phyloP scores from a whole-genome alignment of 2,888 invertebrate genomes.

The Nephrotoma appendiculata region DNA sequence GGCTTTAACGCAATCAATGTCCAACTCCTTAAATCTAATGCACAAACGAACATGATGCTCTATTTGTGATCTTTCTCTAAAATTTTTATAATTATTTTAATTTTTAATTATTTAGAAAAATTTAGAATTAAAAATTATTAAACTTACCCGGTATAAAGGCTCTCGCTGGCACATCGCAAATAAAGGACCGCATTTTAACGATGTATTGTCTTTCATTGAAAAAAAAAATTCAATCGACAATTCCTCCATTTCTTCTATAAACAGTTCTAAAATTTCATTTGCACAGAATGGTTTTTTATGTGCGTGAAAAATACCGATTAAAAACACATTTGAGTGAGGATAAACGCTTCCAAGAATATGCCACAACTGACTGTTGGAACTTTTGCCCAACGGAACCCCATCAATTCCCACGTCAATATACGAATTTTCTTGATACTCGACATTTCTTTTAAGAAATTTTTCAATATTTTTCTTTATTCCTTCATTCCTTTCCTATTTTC shows the following conservation, averaged over 20 bases:
- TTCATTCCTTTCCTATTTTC: no score
- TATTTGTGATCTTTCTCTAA: conserved; percentile 8
- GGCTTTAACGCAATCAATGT: conserved; percentile 6
- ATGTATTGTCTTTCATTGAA: no score
- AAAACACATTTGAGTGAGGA: not conserved
- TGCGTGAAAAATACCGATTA: not conserved
- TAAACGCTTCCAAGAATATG: not conserved
- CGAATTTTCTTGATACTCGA: no score
- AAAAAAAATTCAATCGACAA: no score
- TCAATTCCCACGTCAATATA: no score
- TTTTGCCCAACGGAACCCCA: no score
- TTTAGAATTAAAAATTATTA: not conserved
- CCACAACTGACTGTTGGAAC: not conserved
- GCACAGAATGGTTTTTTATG: not conserved
- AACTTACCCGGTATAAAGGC: not conserved
- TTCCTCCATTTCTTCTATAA: not conserved
- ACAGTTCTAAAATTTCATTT: not conserved
- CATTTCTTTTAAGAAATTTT: no score
- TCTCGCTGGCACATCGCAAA: not conserved
- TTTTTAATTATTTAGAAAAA: no score
- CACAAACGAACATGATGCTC: conserved; percentile 11
- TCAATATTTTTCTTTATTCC: no score
- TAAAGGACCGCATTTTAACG: not conserved
- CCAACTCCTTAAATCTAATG: conserved; percentile 7
- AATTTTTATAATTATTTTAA: no score